Evolutionary conservation across 2,113 vertebrate genomes (phyloP), one percentile per base, ranked within the genome.

Genomic region (Seriola rivoliana): DNA sequence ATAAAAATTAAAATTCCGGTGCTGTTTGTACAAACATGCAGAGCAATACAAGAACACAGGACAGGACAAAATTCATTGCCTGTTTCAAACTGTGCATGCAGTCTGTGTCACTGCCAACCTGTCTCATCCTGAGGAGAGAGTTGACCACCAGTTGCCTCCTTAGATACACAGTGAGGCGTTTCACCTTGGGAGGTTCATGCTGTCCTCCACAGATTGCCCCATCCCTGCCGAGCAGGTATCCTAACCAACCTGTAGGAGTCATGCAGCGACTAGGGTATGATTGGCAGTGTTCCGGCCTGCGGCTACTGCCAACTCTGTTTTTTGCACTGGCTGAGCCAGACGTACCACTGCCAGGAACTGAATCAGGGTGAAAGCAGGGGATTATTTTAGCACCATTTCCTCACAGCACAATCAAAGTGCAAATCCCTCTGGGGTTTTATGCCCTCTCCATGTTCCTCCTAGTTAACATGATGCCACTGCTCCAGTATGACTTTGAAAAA

Each of bases 261-360:
- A 48, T 44, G 69, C 73, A 48, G 75, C 8, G 46, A 74, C 14
- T 34, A 50, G 34, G 16, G 32, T 38, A 58, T 72, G 80, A 70
- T 71, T 84, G 87, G 71, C 71, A 70, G 66, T 8, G 32, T 72
- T 81, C 64, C 60, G 66, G 32, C 55, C 14, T 73, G 65, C 38
- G 40, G 36, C 38, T 21, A 2, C 34, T 84, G 82, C 80, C 85
- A 89, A 66, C 80, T 72, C 84, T 67, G 69, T 78, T 83, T 79
- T 82, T 80, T 70, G 38, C 58, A 64, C 34, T 62, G 46, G 40
- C 71, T 23, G 55, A 81, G 75, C 23, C 58, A 84, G 73, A 82
- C 19, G 3, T 48, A 67, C 11, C 23, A 38, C 44, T 74, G 59
- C 67, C 74, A 85, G 57, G 50, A 75, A 54, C 40, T 80, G 29